Base-by-base conservation (phyloP, 2,113 vertebrate genomes). In the Prunella himalayana region DNA sequence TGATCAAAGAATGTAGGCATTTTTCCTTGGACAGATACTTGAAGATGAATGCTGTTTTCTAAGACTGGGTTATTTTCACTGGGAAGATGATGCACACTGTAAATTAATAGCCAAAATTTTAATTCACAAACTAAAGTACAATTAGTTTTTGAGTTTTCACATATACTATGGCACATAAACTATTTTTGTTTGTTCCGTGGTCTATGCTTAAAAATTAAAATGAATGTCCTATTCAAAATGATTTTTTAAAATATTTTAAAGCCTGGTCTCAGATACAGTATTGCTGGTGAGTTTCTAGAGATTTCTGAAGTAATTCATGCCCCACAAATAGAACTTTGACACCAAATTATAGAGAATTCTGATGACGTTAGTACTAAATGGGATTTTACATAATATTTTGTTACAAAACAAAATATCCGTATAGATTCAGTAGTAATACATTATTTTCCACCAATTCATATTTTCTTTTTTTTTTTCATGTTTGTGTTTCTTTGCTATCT, bases 91-190 rank as follows among this genome's bases (percentile, higher is more conserved):
- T 68, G 15, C 30, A 88, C 39, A 68, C 9, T 41, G 50, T 81
- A 93, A 95, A 97, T 92, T 66, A 45, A 59, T 31, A 23, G 71
- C 49, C n/a, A 97, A 82, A 91, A 72, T 51, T 25, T 56, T 86
- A 88, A 81, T 90, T 93, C 63, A 71, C n/a, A 90, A 63, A 53
- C 10, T 35, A 86, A 94, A 93, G 35, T 59, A 9, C 15, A 33
- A 27, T 64, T 33, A 63, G 14, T n/a, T 71, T 18, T n/a, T 68
- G 45, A 4, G 7, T 44, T 90, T 94, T 90, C 35, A 56, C 13
- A 61, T 85, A 82, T 71, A 13, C 47, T 76, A 73, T 35, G 8
- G 71, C 69, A 45, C 28, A 33, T 16, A 6, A 82, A 76, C 2
- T 53, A 13, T 27, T 45, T 70, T 24, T 64, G 10, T 44, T 90